Percentiles rank a stretch among this genome's conserved stretches.
Evolutionary conservation across 2,113 vertebrate species (phyloP).

Genomic region (Takifugu bimaculatus): DNA sequence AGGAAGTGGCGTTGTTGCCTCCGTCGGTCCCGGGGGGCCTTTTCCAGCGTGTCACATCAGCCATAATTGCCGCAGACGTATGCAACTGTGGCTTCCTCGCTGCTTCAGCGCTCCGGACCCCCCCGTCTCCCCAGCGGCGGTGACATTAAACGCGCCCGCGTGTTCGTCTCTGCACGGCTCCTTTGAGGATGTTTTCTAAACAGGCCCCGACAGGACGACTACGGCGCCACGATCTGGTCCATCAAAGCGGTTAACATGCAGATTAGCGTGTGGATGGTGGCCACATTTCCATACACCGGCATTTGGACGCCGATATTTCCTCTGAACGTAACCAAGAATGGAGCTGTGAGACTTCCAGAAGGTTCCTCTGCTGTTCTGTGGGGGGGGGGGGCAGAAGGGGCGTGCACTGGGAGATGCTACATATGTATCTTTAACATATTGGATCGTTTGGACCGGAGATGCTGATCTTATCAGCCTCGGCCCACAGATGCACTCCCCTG

Average conservation of each 20-base stretch:
- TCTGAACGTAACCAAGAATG: constrained; percentile 47
- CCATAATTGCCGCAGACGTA: constrained; percentile 70
- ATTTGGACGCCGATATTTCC: constrained; percentile 17
- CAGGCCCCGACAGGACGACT: constrained; percentile 58
- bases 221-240: constrained; percentile 34
- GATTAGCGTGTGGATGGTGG: no score
- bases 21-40: constrained; percentile 62
- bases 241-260: no score
- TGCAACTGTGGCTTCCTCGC: constrained; percentile 48
- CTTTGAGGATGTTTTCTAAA: constrained; percentile 58
- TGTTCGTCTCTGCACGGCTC: constrained; percentile 47
- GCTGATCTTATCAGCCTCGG: no score
- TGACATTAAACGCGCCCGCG: constrained; percentile 66
- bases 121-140: constrained; percentile 49
- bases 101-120: constrained; percentile 27
- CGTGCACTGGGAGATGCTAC: no score
- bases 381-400: no score
- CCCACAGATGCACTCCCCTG: no score
- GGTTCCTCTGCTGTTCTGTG: no score
- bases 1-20: constrained; percentile 73
- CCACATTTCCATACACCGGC: no score
- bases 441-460: no score
- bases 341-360: no score
- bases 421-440: no score
- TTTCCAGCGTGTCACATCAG: constrained; percentile 70